A percentile compares a stretch with the other conserved stretches of the same genome.
phyloP scores from a whole-genome alignment of 1,140 invertebrate genomes.

The Battus philenor region DNA sequence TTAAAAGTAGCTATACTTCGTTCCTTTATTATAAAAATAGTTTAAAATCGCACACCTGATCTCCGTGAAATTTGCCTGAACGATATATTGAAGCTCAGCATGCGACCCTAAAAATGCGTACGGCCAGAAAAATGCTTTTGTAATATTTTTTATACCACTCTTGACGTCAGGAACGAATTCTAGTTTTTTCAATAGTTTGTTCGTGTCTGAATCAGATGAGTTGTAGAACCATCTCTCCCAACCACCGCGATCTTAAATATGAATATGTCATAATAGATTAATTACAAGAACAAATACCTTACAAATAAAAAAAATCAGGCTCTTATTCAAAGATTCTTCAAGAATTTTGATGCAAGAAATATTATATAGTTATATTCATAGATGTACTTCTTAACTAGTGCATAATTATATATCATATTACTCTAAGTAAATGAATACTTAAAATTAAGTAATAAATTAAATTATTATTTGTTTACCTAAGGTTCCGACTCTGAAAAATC shows the following conservation, averaged over 20 bases:
- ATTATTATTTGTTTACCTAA: conserved; percentile 64
- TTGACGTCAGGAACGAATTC: conserved; percentile 80
- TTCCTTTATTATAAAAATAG: conserved; percentile 3
- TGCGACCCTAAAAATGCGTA: conserved; percentile 84
- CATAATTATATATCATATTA: too few relatives aligned
- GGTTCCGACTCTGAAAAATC: conserved; percentile 79
- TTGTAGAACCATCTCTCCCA: conserved; percentile 83
- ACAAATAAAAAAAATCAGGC: conserved; percentile 3
- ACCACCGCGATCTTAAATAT: conserved; percentile 83
- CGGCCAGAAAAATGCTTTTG: conserved; percentile 82
- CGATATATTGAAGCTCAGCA: conserved; percentile 81
- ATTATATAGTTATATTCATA: too few relatives aligned
- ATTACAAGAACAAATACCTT: background rate
- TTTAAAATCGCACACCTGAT: conserved; percentile 32
- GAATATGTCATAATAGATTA: too few relatives aligned
- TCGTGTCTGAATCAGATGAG: conserved; percentile 77
- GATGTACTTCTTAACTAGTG: too few relatives aligned
- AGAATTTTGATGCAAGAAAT: too few relatives aligned
- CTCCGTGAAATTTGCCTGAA: conserved; percentile 80
- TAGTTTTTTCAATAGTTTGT: conserved; percentile 79
- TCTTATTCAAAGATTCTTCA: too few relatives aligned
- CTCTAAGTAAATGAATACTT: too few relatives aligned
- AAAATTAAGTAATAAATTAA: too few relatives aligned
- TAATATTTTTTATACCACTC: conserved; percentile 82
- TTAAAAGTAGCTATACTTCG: too few relatives aligned